Evolutionary conservation across 2,797 vertebrate species (phyloP).

Genomic region (Parauchenoglanis ngamensis): DNA sequence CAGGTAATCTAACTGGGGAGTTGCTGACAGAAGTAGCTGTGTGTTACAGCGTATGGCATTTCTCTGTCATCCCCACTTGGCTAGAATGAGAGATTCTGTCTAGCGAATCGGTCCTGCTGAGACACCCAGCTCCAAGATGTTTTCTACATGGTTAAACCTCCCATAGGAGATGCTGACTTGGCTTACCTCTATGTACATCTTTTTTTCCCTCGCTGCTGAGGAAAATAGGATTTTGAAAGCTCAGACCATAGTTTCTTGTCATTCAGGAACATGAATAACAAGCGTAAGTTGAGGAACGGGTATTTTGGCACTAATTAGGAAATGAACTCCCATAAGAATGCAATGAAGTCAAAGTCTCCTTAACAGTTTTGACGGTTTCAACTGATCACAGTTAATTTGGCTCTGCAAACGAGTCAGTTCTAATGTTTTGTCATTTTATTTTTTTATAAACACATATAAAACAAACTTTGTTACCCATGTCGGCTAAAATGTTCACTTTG

Average conservation of each 20-base stretch:
- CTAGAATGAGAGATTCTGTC: constrained; percentile 59
- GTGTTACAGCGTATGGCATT: constrained; percentile 53
- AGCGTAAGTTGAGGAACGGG: constrained; percentile 5
- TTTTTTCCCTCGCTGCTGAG: constrained; percentile 1
- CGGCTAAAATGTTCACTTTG: too few species aligned
- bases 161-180: constrained; percentile 45
- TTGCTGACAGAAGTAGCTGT: constrained; percentile 46
- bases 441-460: not conserved
- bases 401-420: not conserved
- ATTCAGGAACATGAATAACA: constrained; percentile 2
- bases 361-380: constrained; percentile 23
- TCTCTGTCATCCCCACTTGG: constrained; percentile 61
- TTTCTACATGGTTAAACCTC: constrained; percentile 62
- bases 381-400: not conserved
- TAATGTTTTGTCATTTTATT: not conserved
- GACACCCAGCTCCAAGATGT: constrained; percentile 58
- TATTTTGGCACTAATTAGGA: constrained; percentile 31
- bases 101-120: constrained; percentile 55
- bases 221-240: constrained; percentile 23
- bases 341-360: constrained; percentile 19
- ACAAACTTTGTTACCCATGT: not conserved
- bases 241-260: not conserved
- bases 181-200: constrained; percentile 22
- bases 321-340: constrained; percentile 12
- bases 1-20: constrained; percentile 67